Evolutionary conservation across 2,888 invertebrate genomes (phyloP).

Genomic region (Xanthia togata): DNA sequence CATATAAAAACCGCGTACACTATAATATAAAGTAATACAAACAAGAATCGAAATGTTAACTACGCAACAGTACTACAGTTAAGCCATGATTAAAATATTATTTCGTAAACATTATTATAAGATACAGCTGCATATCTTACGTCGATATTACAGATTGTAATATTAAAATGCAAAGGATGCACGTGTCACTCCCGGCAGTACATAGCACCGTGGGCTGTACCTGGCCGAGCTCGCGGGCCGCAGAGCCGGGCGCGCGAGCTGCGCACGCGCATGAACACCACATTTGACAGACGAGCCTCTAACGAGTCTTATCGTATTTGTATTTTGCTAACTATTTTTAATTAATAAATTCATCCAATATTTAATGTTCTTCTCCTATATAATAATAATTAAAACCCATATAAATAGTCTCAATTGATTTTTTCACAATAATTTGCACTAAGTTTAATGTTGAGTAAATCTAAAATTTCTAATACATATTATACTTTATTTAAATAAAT

Average conservation of each 20-base stretch:
- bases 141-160: constrained; percentile 85
- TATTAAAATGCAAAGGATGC: constrained; percentile 82
- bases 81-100: constrained; percentile 90
- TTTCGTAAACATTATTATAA: constrained; percentile 87
- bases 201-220: no score
- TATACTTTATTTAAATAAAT: constrained; percentile 89
- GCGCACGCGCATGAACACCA: constrained; percentile 68
- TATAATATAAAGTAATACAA: constrained; percentile 90
- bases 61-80: constrained; percentile 90
- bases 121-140: constrained; percentile 86
- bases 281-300: constrained; percentile 89
- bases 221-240: no score
- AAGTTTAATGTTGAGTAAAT: constrained; percentile 90
- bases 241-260: constrained; percentile 66
- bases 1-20: constrained; percentile 90
- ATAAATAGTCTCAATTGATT: constrained; percentile 90
- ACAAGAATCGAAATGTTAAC: constrained; percentile 89
- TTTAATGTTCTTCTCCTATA: constrained; percentile 88
- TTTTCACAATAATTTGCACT: constrained; percentile 90
- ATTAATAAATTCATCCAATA: constrained; percentile 91
- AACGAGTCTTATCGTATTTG: constrained; percentile 90
- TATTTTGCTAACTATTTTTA: constrained; percentile 91
- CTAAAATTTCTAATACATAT: constrained; percentile 91
- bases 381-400: constrained; percentile 90
- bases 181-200: constrained; percentile 74